These are phyloP conservation scores for Gambelia wislizenii DNA, from an alignment of 2,797 vertebrate genomes.

Conservation along the genomic window DNA sequence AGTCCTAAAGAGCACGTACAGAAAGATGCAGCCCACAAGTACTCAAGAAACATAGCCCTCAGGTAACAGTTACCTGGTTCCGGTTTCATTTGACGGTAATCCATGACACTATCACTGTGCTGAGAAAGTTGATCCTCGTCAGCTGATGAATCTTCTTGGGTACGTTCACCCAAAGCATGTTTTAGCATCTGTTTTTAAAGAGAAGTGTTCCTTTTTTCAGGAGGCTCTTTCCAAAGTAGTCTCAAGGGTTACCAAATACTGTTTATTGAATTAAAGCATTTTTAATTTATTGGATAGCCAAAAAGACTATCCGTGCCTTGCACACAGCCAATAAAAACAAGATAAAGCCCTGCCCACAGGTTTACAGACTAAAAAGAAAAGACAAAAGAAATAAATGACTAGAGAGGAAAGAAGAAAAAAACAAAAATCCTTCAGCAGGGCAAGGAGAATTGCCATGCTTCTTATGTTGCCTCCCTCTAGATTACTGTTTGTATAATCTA, in stretches of 20 bases:
- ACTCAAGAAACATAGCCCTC: not conserved
- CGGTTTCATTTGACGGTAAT: conserved; percentile 73
- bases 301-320: not conserved
- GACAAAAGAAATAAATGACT: too few species aligned
- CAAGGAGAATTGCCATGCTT: too few species aligned
- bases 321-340: too few species aligned
- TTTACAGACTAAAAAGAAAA: too few species aligned
- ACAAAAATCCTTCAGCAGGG: too few species aligned
- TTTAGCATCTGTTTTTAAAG: conserved; percentile 87
- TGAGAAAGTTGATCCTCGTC: conserved; percentile 87
- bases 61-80: conserved; percentile 71
- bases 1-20: not conserved
- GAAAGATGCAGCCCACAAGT: not conserved
- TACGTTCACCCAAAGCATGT: conserved; percentile 81
- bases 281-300: not conserved
- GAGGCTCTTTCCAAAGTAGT: conserved; percentile 33
- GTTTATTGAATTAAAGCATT: not conserved
- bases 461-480: too few species aligned
- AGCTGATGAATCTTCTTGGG: conserved; percentile 64
- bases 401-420: too few species aligned
- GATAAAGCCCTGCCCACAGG: too few species aligned
- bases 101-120: conserved; percentile 87
- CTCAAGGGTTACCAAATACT: not conserved
- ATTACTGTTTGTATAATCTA: too few species aligned
- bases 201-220: conserved; percentile 28